Evolutionary conservation across 2,797 vertebrate genomes (phyloP), one percentile per base, ranked within the genome.

Genomic region (Cheirogaleus major): DNA sequence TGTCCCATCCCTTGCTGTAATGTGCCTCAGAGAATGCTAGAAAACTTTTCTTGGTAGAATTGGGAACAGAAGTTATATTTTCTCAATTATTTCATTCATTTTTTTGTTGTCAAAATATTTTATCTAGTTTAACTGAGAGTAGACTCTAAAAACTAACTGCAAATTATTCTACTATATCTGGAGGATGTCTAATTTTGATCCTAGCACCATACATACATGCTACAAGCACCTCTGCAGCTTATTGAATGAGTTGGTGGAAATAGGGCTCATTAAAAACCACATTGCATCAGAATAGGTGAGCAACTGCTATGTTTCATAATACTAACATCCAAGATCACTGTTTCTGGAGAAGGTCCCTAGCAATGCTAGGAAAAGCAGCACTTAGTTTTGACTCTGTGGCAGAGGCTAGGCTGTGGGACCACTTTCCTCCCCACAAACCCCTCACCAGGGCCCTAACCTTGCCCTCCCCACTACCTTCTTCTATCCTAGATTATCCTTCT

Each of bases 41-140:
- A 48, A 69, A 23, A 11, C n/a, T 59, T 93, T 84, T 67, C 23
- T 85, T 76, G 55, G 22, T 76, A 14, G 22, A 70, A 23, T 50
- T 94, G 87, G 38, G 32, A 89, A 82, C 70, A 90, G 30, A 12
- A 55, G n/a, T 78, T 95, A 7, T 82, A 69, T 78, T 89, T 85
- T 81, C 23, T 73, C 76, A 75, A 73, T 93, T 82, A 78, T 93
- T 93, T 95, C 32, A n/a, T 84, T 76, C 48, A 57, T 22, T 89
- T 88, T 78, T 78, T 70, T 35, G 7, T 92, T 93, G 35, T 78
- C 27, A 73, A 48, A 61, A 52, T 41, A 67, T 81, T 69, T 84
- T 78, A 43, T 45, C 41, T 79, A 82, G 57, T 61, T 80, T 97
- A 81, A 48, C 73, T 30, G n/a, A 63, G 61, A 76, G n/a, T 81